A percentile compares a stretch with the other conserved stretches of the same genome.
Conservation (phyloP, 2,888 invertebrate species). For the Agriopis leucophaearia region DNA sequence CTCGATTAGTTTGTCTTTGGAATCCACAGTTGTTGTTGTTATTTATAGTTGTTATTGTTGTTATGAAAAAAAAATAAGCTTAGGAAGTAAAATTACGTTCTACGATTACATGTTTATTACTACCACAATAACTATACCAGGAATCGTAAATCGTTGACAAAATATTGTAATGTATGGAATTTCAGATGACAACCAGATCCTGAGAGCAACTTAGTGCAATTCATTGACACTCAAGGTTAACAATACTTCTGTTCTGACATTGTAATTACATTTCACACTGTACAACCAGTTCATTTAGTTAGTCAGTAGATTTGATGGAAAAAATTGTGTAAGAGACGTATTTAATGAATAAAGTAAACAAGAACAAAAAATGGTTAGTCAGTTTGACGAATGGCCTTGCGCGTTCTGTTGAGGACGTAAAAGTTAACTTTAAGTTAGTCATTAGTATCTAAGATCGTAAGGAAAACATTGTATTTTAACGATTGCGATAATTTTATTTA, state of each 20-base stretch:
- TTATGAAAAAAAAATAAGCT: no score
- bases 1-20: constrained; percentile 16
- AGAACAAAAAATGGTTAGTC: constrained; percentile 25
- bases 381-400: constrained; percentile 27
- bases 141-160: constrained; percentile 10
- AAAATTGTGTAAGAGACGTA: constrained; percentile 6
- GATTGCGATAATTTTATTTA: background rate
- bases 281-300: constrained; percentile 2
- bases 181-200: constrained; percentile 11
- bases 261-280: constrained; percentile 3
- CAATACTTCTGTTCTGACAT: background rate
- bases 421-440: constrained; percentile 23
- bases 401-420: constrained; percentile 12
- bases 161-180: constrained; percentile 13
- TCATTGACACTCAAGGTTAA: constrained; percentile 13
- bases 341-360: constrained; percentile 12
- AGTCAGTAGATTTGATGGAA: constrained; percentile 2
- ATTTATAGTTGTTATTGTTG: no score
- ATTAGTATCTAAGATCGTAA: background rate
- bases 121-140: no score
- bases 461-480: background rate
- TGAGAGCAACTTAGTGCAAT: constrained; percentile 11
- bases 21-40: constrained; percentile 3
- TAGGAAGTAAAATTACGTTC: background rate
- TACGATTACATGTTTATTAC: constrained; percentile 12